These are phyloP conservation scores for Peucedramus taeniatus DNA, from an alignment of 2,113 vertebrate species.

Conservation along the genomic window DNA sequence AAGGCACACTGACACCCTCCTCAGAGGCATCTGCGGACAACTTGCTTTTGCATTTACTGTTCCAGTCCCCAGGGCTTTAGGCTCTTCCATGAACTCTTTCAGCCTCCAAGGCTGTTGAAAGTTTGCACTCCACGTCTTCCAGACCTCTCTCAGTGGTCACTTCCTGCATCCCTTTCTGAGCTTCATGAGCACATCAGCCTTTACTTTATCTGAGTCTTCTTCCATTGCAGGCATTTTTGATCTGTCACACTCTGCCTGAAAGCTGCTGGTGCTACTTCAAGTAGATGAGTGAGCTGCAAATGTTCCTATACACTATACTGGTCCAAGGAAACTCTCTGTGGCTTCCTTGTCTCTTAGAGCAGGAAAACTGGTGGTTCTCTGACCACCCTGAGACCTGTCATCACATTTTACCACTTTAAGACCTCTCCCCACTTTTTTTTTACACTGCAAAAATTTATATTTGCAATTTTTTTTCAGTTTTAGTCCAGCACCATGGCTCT, in stretches of 20 bases:
- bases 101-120: neutral
- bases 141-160: neutral
- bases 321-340: neutral
- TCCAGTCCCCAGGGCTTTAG: neutral
- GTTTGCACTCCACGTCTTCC: neutral
- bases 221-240: neutral
- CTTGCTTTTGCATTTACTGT: neutral
- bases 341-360: rapidly evolving
- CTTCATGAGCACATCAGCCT: neutral
- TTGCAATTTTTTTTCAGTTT: neutral
- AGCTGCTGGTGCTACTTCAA: neutral
- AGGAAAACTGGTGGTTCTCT: neutral
- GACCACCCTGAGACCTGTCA: neutral
- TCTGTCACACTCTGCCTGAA: neutral
- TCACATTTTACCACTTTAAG: neutral
- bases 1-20: neutral
- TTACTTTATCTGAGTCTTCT: neutral
- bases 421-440: neutral
- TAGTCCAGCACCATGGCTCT: neutral
- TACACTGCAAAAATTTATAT: neutral
- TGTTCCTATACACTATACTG: neutral
- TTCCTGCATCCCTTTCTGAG: neutral
- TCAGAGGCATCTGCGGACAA: neutral
- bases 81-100: neutral
- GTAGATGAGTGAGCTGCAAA: neutral